Percentiles rank a stretch among this genome's conserved stretches.
phyloP scores from a whole-genome alignment of 1,140 invertebrate genomes.

The Drosophila oshimai region DNA sequence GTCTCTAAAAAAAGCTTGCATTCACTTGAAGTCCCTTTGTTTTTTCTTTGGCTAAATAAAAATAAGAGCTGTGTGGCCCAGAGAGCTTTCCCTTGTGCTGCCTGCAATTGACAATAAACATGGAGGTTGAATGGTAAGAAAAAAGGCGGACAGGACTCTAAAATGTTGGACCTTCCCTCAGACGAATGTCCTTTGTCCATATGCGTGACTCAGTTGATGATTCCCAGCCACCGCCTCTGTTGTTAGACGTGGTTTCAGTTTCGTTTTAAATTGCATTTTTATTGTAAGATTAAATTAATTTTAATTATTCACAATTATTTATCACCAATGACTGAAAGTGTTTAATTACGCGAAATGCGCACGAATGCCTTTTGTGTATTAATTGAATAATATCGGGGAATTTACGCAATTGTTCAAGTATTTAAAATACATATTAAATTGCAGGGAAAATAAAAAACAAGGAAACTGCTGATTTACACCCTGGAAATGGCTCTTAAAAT shows the following conservation, averaged over 20 bases:
- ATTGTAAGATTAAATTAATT: background rate
- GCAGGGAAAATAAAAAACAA: no score
- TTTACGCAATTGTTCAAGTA: background rate
- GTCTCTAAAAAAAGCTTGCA: conserved; percentile 3
- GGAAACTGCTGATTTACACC: no score
- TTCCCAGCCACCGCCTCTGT: background rate
- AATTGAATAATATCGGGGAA: background rate
- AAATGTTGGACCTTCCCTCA: conserved; percentile 42
- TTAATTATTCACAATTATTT: background rate
- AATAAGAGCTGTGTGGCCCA: conserved; percentile 42
- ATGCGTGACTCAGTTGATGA: conserved; percentile 26
- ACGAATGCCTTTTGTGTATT: background rate
- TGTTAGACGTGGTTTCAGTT: background rate
- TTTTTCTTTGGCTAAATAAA: conserved; percentile 57
- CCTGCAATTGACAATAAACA: conserved; percentile 67
- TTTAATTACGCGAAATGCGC: background rate
- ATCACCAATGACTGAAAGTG: background rate
- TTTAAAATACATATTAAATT: no score
- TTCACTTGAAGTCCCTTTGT: conserved; percentile 4
- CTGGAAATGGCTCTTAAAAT: no score
- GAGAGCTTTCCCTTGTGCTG: conserved; percentile 4
- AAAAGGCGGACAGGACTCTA: conserved; percentile 36
- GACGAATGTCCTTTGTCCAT: conserved; percentile 39
- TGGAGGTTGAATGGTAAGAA: conserved; percentile 19
- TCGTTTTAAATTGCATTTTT: background rate